A percentile compares a stretch with the other conserved stretches of the same genome.
These are phyloP conservation scores for Potamarius usumacintae DNA, from an alignment of 2,113 vertebrate genomes.

Conservation along the genomic window DNA sequence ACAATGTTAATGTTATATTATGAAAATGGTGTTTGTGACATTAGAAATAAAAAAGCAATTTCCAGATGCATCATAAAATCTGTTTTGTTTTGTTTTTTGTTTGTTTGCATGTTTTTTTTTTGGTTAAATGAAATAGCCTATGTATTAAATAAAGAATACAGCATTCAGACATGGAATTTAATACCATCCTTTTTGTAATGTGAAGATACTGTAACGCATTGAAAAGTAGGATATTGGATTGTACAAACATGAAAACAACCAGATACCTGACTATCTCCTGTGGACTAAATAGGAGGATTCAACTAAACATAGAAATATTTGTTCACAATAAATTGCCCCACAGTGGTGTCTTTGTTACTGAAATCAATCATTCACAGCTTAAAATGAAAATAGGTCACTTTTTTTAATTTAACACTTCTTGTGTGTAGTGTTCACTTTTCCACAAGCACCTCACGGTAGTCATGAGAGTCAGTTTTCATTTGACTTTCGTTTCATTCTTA, in stretches of 20 bases:
- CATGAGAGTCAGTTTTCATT: neutral
- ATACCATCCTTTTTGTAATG: neutral
- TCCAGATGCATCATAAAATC: neutral
- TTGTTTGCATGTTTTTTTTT: neutral
- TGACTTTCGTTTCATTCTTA: neutral
- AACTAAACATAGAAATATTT: neutral
- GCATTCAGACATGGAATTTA: neutral
- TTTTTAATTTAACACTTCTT: neutral
- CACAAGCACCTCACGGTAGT: slow-evolving; percentile 22
- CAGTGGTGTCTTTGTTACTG: slow-evolving; percentile 29
- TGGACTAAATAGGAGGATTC: neutral
- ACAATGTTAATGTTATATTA: neutral
- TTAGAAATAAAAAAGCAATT: neutral
- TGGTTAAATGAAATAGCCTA: neutral
- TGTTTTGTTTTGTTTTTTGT: neutral
- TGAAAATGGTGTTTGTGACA: neutral
- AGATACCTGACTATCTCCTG: neutral
- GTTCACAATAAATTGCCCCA: neutral
- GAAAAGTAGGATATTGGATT: neutral
- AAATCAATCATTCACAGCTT: slow-evolving; percentile 26
- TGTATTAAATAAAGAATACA: neutral
- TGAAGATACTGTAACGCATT: neutral
- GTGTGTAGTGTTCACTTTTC: slow-evolving; percentile 19
- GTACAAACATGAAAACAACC: neutral
- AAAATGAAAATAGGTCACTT: slow-evolving; percentile 34